A percentile compares a stretch with the other conserved stretches of the same genome.
Conservation (phyloP, 2,888 invertebrate genomes). For the Amiota minor region DNA sequence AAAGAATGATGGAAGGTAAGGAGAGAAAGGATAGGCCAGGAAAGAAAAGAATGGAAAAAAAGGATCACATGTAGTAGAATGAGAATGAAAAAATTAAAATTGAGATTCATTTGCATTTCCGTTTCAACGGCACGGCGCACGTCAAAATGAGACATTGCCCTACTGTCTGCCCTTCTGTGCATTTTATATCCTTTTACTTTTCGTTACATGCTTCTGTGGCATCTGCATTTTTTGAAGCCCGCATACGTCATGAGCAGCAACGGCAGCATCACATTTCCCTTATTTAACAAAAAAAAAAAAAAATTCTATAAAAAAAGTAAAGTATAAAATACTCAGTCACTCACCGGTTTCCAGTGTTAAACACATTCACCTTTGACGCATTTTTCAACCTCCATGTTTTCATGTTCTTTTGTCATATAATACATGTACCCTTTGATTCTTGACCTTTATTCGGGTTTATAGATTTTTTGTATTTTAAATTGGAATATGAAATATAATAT, state of each 20-base stretch:
- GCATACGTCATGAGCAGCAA: constrained; percentile 27
- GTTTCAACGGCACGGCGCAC: constrained; percentile 47
- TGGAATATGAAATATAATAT: no score
- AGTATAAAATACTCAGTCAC: no score
- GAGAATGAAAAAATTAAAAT: constrained; percentile 45
- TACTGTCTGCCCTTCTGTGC: no score
- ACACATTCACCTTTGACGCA: constrained; percentile 61
- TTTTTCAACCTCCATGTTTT: background rate
- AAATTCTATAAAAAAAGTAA: no score
- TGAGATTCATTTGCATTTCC: constrained; percentile 69
- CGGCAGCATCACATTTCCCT: background rate
- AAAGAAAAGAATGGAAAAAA: background rate
- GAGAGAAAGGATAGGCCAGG: background rate
- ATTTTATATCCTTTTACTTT: background rate
- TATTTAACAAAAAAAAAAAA: background rate
- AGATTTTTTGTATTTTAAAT: background rate
- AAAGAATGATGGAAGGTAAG: background rate
- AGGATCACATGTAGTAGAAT: background rate
- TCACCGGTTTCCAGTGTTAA: constrained; percentile 43
- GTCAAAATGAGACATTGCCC: no score
- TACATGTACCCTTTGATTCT: background rate
- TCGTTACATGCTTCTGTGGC: constrained; percentile 29
- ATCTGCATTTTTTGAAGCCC: constrained; percentile 18
- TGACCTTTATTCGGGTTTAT: background rate
- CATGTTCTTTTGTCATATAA: background rate